Percentiles rank a stretch among this genome's conserved stretches.
Evolutionary conservation across 2,888 invertebrate species (phyloP).

Genomic region (Phyllotreta cruciferae): DNA sequence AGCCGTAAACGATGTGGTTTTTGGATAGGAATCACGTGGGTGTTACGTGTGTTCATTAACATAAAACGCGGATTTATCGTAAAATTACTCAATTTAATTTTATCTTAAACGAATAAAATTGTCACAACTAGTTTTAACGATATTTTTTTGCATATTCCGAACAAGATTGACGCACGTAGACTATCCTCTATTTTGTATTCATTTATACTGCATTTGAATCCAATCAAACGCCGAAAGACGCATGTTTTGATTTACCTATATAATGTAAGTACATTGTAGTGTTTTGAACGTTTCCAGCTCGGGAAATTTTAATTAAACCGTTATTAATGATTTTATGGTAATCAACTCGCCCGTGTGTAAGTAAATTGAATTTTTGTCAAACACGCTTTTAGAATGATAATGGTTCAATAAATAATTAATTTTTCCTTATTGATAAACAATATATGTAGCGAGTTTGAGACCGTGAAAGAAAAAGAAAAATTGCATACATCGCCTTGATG

Average conservation of each 20-base stretch:
- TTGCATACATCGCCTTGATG: conserved; percentile 17
- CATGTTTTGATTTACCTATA: too few relatives aligned
- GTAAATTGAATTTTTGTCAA: too few relatives aligned
- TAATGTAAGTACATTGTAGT: too few relatives aligned
- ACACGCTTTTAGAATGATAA: background rate
- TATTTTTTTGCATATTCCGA: background rate
- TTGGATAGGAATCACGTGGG: background rate
- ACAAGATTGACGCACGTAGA: conserved; percentile 9
- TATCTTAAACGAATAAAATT: conserved; percentile 3
- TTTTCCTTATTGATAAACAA: conserved; percentile 12
- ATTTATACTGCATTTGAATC: background rate
- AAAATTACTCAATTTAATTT: background rate
- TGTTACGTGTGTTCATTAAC: background rate
- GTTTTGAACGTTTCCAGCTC: too few relatives aligned
- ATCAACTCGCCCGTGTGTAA: too few relatives aligned
- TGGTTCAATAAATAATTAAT: conserved; percentile 9
- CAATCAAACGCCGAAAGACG: background rate
- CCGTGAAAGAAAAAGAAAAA: conserved; percentile 16
- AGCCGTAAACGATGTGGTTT: background rate
- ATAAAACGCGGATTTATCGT: conserved; percentile 4
- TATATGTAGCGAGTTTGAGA: conserved; percentile 1
- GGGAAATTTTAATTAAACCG: too few relatives aligned
- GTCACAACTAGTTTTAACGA: background rate
- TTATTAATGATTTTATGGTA: too few relatives aligned
- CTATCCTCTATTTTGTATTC: background rate